A percentile compares a stretch with the other conserved stretches of the same genome.
Evolutionary conservation across 2,797 vertebrate species (phyloP).

Genomic region (Staurois parvus): DNA sequence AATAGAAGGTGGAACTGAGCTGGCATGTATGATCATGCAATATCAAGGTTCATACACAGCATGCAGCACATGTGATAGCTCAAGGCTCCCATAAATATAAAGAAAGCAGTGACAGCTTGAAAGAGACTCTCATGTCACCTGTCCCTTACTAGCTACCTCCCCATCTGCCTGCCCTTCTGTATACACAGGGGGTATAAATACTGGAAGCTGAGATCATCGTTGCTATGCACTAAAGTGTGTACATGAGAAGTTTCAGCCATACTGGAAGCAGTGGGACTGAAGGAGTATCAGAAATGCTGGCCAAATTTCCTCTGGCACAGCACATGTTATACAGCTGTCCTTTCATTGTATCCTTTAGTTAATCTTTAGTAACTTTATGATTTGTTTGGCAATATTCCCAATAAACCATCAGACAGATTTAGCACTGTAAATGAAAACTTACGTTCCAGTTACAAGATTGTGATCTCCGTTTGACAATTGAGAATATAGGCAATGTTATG

Average conservation of each 20-base stretch:
- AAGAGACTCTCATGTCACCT: neutral
- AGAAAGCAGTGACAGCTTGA: neutral
- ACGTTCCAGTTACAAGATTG: neutral
- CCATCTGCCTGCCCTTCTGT: too few species aligned
- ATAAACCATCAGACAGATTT: neutral
- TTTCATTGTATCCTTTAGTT: neutral
- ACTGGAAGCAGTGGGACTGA: neutral
- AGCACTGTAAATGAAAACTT: neutral
- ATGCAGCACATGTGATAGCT: neutral
- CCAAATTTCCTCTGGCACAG: neutral
- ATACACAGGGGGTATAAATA: too few species aligned
- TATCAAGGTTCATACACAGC: too few species aligned
- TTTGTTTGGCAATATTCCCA: neutral
- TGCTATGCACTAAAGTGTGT: too few species aligned
- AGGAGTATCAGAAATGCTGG: too few species aligned
- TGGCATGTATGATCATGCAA: too few species aligned
- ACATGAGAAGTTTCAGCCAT: too few species aligned
- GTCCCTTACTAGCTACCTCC: too few species aligned
- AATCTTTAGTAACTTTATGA: neutral
- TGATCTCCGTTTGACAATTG: neutral
- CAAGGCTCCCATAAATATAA: neutral
- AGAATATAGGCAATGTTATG: neutral
- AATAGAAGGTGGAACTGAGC: too few species aligned
- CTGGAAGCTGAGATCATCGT: too few species aligned
- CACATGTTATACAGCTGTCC: neutral